phyloP scores from a whole-genome alignment of 2,888 invertebrate species.

The Zaprionus lineosus region DNA sequence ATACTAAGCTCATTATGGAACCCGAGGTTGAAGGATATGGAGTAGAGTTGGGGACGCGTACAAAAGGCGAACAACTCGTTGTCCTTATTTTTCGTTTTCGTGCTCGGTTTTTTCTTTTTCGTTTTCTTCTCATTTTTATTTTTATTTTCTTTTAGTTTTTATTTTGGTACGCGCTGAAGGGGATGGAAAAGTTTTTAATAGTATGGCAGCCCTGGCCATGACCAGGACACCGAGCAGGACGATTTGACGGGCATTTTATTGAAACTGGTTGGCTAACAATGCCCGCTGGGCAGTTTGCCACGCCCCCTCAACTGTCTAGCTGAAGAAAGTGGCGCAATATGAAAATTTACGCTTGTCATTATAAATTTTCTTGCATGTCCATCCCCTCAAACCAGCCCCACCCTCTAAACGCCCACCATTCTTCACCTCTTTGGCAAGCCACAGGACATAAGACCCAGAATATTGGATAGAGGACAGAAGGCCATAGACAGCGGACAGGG shows the following conservation, averaged over 20 bases:
- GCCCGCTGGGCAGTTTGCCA: constrained; percentile 55
- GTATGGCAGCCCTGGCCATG: constrained; percentile 31
- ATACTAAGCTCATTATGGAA: constrained; percentile 75
- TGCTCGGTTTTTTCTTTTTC: constrained; percentile 4
- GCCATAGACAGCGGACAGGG: no score
- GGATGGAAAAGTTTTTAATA: constrained; percentile 68
- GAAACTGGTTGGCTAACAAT: constrained; percentile 59
- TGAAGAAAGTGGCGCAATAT: constrained; percentile 57
- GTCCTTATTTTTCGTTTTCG: constrained; percentile 33
- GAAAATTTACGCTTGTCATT: constrained; percentile 75
- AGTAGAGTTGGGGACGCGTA: no score
- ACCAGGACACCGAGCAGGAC: constrained; percentile 21
- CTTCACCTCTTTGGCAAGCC: no score
- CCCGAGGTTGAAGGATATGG: constrained; percentile 3
- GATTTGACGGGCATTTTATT: constrained; percentile 70
- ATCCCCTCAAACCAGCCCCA: neutral
- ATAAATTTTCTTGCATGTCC: no score
- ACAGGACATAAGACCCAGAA: no score
- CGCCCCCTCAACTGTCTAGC: constrained; percentile 26
- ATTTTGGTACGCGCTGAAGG: constrained; percentile 19
- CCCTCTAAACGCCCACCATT: neutral
- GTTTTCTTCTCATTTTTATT: constrained; percentile 15
- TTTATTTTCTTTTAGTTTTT: constrained; percentile 22
- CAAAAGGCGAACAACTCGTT: constrained; percentile 56
- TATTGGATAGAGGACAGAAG: no score